Conservation (phyloP, 35 echinoderm and acorn worm genomes). For the Apostichopus parvimensis region DNA sequence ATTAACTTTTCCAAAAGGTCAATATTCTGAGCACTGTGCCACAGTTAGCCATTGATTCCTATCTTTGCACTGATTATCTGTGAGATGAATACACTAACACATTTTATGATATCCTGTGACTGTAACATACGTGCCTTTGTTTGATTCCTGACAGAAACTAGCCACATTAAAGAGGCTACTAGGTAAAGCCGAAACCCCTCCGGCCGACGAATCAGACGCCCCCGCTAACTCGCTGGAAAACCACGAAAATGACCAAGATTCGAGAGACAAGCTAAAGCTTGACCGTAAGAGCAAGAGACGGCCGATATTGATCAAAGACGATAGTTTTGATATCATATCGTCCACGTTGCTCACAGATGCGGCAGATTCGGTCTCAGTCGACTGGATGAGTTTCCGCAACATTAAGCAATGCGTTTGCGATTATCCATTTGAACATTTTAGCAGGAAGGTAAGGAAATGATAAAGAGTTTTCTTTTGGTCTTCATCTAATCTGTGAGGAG, state of each 20-base stretch:
- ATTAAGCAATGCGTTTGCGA: slow-evolving; percentile 91
- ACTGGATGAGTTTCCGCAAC: slow-evolving; percentile 91
- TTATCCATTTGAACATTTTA: slow-evolving; percentile 95
- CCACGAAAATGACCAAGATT: slow-evolving; percentile 38
- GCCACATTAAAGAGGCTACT: slow-evolving; percentile 62
- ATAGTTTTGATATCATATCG: slow-evolving; percentile 84
- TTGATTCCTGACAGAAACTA: slow-evolving; percentile 59
- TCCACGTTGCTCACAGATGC: slow-evolving; percentile 75
- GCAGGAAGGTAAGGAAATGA: slow-evolving; percentile 78
- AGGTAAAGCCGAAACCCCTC: slow-evolving; percentile 20
- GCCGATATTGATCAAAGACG: slow-evolving; percentile 65
- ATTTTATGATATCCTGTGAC: no score
- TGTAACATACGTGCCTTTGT: no score
- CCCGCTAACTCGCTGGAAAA: neutral
- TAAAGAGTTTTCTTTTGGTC: neutral
- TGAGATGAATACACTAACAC: no score
- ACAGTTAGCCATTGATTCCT: no score
- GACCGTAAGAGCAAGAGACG: slow-evolving; percentile 47
- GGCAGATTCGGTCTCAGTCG: slow-evolving; percentile 74
- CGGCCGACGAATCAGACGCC: neutral
- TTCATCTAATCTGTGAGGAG: neutral
- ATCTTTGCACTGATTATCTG: no score
- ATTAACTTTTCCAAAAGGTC: no score
- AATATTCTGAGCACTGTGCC: no score
- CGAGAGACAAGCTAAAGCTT: slow-evolving; percentile 42